Conservation (phyloP, 2,888 invertebrate species). For the Oithona nana region DNA sequence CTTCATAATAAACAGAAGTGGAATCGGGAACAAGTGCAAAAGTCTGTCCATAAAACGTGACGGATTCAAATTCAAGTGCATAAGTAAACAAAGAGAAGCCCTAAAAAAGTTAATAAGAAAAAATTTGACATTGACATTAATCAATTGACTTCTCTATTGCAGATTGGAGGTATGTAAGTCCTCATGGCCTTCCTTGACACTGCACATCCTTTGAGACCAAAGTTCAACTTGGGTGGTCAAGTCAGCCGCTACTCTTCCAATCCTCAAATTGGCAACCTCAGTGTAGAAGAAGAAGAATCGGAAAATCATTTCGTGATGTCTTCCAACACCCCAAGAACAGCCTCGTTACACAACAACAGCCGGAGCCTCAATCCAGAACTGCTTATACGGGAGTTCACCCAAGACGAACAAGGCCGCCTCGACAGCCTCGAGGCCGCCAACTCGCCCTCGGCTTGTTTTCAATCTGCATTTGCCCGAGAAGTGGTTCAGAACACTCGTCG, state of each 20-base stretch:
- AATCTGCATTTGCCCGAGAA: constrained; percentile 8
- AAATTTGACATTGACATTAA: too few relatives aligned
- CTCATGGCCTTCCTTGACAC: not conserved
- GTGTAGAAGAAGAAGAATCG: not conserved
- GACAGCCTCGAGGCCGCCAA: not conserved
- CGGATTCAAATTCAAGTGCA: too few relatives aligned
- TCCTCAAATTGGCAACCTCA: not conserved
- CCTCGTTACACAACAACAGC: not conserved
- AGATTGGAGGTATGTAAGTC: not conserved
- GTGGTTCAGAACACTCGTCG: constrained; percentile 8
- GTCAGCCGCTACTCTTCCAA: not conserved
- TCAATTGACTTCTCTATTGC: not conserved
- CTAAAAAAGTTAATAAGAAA: too few relatives aligned
- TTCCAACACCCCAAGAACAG: not conserved
- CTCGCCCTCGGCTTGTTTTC: constrained; percentile 6
- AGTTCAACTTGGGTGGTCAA: constrained; percentile 10
- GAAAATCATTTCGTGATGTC: not conserved
- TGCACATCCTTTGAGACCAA: not conserved
- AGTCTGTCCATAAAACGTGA: too few relatives aligned
- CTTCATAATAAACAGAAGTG: too few relatives aligned
- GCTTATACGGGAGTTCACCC: constrained; percentile 11
- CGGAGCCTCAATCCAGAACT: constrained; percentile 1
- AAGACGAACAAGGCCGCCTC: not conserved
- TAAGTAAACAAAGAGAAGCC: too few relatives aligned
- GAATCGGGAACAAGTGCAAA: too few relatives aligned